A percentile compares a stretch with the other conserved stretches of the same genome.
Evolutionary conservation across 2,888 invertebrate genomes (phyloP).

Genomic region (Synergus japonicus): DNA sequence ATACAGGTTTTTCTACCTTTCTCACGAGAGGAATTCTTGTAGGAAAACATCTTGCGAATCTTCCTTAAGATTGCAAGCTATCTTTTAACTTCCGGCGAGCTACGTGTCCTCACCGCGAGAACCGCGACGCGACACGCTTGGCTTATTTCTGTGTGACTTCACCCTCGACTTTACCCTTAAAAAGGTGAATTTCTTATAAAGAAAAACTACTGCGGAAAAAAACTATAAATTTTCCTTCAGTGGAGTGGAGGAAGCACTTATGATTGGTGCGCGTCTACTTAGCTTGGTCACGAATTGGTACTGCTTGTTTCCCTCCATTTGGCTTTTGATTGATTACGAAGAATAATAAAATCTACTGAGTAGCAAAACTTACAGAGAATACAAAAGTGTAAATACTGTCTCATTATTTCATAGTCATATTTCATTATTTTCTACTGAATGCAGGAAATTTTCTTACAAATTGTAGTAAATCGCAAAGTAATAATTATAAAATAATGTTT

Average conservation of each 20-base stretch:
- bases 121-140: conserved; percentile 2
- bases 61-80: conserved; percentile 32
- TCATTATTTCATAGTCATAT: too few relatives aligned
- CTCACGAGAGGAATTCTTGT: neutral
- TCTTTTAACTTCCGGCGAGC: conserved; percentile 27
- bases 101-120: conserved; percentile 34
- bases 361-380: too few relatives aligned
- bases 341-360: too few relatives aligned
- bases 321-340: too few relatives aligned
- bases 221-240: neutral
- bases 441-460: neutral
- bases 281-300: too few relatives aligned
- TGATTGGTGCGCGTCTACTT: too few relatives aligned
- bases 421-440: neutral
- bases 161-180: neutral
- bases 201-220: neutral
- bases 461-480: too few relatives aligned
- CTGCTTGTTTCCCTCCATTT: too few relatives aligned
- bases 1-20: neutral
- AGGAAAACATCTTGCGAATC: neutral
- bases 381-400: too few relatives aligned
- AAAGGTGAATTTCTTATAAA: conserved; percentile 23
- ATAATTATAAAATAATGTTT: conserved; percentile 13
- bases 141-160: conserved; percentile 26
- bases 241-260: too few relatives aligned